Percentiles rank a stretch among this genome's conserved stretches.
Conservation (phyloP, 2,797 vertebrate genomes). For the Pangasius djambal region DNA sequence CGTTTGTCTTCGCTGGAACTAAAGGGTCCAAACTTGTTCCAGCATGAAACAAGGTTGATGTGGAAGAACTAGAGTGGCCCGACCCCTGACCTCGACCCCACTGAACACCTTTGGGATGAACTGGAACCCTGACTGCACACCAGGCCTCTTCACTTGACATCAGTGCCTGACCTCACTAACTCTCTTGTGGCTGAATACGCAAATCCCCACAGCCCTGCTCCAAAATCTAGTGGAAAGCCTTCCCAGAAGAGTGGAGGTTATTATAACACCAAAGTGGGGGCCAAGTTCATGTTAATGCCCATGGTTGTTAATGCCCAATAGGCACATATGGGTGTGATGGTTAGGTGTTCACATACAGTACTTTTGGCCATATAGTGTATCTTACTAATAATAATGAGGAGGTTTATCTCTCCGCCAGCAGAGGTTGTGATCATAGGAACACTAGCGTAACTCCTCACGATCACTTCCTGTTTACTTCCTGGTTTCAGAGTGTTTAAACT, state of each 20-base stretch:
- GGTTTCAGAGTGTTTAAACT: not conserved
- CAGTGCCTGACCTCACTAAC: not conserved
- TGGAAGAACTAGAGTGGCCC: not conserved
- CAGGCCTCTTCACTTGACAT: not conserved
- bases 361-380: not conserved
- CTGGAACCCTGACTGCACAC: not conserved
- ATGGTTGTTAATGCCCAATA: too few species aligned
- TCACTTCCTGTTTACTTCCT: not conserved
- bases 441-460: not conserved
- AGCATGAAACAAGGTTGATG: not conserved
- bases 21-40: not conserved
- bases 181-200: not conserved
- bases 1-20: not conserved
- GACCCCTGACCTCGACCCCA: not conserved
- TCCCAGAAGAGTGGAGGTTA: not conserved
- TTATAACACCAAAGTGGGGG: not conserved
- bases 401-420: not conserved
- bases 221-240: not conserved
- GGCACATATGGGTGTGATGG: not conserved
- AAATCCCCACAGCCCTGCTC: not conserved
- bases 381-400: not conserved
- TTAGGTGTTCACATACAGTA: not conserved
- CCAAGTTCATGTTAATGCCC: not conserved
- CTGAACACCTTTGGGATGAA: not conserved
- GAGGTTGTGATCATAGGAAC: not conserved